Evolutionary conservation across 2,113 vertebrate genomes (phyloP), one percentile per base, ranked within the genome.

Genomic region (Halcyon senegalensis): DNA sequence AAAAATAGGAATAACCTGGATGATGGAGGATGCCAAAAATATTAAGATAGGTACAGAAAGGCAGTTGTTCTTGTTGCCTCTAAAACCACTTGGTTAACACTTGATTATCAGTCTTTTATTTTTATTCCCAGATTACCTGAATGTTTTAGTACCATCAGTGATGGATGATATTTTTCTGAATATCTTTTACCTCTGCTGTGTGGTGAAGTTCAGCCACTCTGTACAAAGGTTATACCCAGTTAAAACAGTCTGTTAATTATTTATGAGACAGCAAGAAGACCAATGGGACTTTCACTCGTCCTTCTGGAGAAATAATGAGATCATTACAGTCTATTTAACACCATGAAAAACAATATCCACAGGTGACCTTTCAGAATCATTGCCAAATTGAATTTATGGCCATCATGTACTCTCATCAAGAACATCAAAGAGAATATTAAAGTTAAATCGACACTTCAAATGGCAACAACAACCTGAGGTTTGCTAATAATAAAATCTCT

Each of bases 201-300:
- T 1, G 0, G 48, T 91, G 84, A 93, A 89, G 89, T 89, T 95
- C 93, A 94, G 53, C 68, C 83, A 83, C 79, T 92, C 83, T 95
- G 85, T 92, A 90, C 95, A 97, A 95, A 96, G 96, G 96, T 97
- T 96, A 96, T 70, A 75, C 64, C 84, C 95, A 96, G 87, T 96
- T 95, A 97, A 97, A 97, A 96, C 94, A 94, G 81, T 5, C 85
- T 87, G 90, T 93, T 97, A 97, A 97, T 95, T 97, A 97, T 97
- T 97, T 97, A 97, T 95, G 97, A 96, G 97, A 97, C 96, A 97
- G 91, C 93, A 95, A 96, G 95, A 96, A 96, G 95, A 96, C 93
- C 97, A 96, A 93, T 84, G 97, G 96, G 95, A 96, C 79, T 96
- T 96, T 94, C 77, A 93, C 79, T 97, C 95, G 94, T 93, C 95